A percentile compares a stretch with the other conserved stretches of the same genome.
phyloP scores from a whole-genome alignment of 2,888 invertebrate species.

The Aphodius sticticus region DNA sequence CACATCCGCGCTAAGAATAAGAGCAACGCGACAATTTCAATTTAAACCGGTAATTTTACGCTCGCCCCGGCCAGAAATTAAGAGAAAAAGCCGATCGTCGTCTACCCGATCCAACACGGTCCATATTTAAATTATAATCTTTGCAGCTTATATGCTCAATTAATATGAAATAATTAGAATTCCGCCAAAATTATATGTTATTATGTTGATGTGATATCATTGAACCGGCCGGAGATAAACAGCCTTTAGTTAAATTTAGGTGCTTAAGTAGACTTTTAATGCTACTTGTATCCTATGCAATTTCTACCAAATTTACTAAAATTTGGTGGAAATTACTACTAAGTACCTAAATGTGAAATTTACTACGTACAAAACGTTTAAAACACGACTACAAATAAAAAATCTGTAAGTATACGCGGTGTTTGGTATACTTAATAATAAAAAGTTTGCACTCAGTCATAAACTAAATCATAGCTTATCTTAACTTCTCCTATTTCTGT shows the following conservation, averaged over 20 bases:
- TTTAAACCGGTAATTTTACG: conserved; percentile 14
- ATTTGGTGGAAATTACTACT: too few species aligned
- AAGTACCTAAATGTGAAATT: too few species aligned
- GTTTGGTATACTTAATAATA: too few species aligned
- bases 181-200: conserved; percentile 25
- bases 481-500: too few species aligned
- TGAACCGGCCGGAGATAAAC: background rate
- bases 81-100: conserved; percentile 10
- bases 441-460: too few species aligned
- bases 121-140: conserved; percentile 19
- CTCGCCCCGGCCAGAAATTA: conserved; percentile 14
- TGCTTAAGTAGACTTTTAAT: background rate
- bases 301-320: too few species aligned
- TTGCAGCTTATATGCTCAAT: conserved; percentile 22
- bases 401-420: too few species aligned
- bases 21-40: background rate
- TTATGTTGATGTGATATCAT: conserved; percentile 20
- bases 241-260: background rate
- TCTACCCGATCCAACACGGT: conserved; percentile 10
- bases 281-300: too few species aligned
- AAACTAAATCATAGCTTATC: too few species aligned
- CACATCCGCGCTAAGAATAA: conserved; percentile 15
- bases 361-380: too few species aligned
- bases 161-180: conserved; percentile 26
- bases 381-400: too few species aligned